Evolutionary conservation across 2,797 vertebrate genomes (phyloP), one percentile per base, ranked within the genome.

Genomic region (Muraenolepis orangiensis): DNA sequence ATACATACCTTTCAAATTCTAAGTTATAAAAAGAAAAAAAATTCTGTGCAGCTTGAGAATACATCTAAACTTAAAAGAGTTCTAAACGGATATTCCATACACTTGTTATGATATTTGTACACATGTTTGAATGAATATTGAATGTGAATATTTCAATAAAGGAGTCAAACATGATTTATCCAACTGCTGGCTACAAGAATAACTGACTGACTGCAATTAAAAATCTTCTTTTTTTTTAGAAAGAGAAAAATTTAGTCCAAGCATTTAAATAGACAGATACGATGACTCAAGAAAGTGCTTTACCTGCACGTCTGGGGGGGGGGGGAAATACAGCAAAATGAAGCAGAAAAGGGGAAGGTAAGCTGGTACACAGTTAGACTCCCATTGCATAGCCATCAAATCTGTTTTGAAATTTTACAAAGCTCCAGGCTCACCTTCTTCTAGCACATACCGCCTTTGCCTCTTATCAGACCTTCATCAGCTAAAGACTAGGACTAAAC

Each of bases 381-480:
- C 90, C 91, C 92, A 91, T 93, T 94, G 93, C 93, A 94, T 94
- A 94, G 93, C 93, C 91, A 90, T 92, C 90, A 90, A 91, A 91
- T 92, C 87, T 81, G 86, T 87, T 87, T 93, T 11, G 84, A 88
- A 86, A 92, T 91, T 91, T 92, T 88, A 90, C 89, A 89, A 87
- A 91, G 88, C 91, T 92, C 88, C 91, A 85, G 86, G 88, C 82
- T 91, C 87, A 84, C 89, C 79, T 86, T 88, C 86, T 84, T 69
- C 82, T 85, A 84, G 79, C 87, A 83, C 84, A 85, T 82, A 80
- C 86, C 88, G 83, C 81, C 79, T 86, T 83, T 85, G 85, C 85
- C 85, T 67, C 66, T 30, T 6, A 29, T 29, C 66, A 87, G 86
- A 89, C 81, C 36, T 86, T 57, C 82, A 46, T 80, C 75, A 85